Base-by-base conservation (phyloP, 2,113 vertebrate genomes). In the Upupa epops region DNA sequence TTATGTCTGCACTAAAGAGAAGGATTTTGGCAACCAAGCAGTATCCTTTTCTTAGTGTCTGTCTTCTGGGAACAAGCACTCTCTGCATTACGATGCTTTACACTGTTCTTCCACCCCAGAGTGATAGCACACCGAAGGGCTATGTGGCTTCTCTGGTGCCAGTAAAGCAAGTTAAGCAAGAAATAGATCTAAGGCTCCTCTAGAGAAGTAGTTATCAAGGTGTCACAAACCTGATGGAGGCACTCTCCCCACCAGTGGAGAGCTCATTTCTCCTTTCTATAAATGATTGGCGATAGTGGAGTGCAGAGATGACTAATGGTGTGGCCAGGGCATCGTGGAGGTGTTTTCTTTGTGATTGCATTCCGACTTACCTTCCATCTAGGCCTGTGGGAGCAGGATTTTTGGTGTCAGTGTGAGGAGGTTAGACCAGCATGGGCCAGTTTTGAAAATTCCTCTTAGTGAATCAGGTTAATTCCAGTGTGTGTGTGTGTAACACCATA, bases 1-100 rank as follows among this genome's bases (percentile, higher is more conserved):
- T 95, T 95, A 78, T 76, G 52, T 45, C 64, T 68, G 64, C 69
- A 73, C 91, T 90, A 86, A 90, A 81, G 85, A 63, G 83, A 93
- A 92, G 92, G 79, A 66, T 90, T 90, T 73, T 95, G 90, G 92
- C 94, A 90, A 86, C 46, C 74, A 86, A 92, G 64, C 71, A 60
- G 31, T 75, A 63, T 74, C 51, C 69, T 95, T 93, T 95, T 84
- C 82, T 91, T 94, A 91, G 92, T 56, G 90, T 59, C 66, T n/a
- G 26, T 34, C 91, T 95, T 95, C 83, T 49, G 66, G 64, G 71
- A 17, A 80, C 89, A 91, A 65, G 34, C 60, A 72, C 25, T 82
- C 83, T 71, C 73, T 91, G 56, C 51, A 45, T 59, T 90, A 51
- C 45, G 71, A 25, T n/a, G n/a, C 34, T 88, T 91, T 91, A 89